Base-by-base conservation (phyloP, 1,140 invertebrate genomes). In the Dendrolimus kikuchii region DNA sequence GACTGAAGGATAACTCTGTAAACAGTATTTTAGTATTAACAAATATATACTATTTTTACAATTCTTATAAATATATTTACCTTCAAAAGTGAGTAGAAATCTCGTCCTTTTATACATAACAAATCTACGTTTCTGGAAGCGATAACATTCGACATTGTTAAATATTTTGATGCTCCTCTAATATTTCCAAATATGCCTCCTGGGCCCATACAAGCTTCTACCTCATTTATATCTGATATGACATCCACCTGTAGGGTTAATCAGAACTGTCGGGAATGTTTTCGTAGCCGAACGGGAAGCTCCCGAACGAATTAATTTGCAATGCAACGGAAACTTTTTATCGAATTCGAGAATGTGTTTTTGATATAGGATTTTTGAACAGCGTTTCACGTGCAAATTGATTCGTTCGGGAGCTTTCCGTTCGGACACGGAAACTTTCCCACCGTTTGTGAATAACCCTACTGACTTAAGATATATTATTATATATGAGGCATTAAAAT, bases 151-250 rank as follows among this genome's bases (percentile, higher is more conserved):
- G 82, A 84, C 58, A 69, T 68, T 0, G 79, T 82, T 40, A 78
- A 51, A 51, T 82, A 86, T 60, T 60, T 75, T 0, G 59, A 48
- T 0, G 72, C 70, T 5, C 82, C 82, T 45, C 69, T 65, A 50
- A 86, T 86, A 52, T 86, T 86, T 4, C 82, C 82, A 39, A 86
- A 86, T 61, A 86, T 86, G 6, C 80, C 82, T 7, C 82, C 82
- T 5, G 82, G 80, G 1, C 82, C 82, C 82, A 86, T 86, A 53
- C 82, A 86, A 0, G 78, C 76, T 55, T 83, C 80, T 6, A 86
- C 74, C 69, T 86, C 82, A 51, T 83, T 86, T 39, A 57, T 63
- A 48, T 77, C 75, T 8, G 73, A 74, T 37, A 80, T 70, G 61
- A 86, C 74, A 43, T 86, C 82, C 46, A 86, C 82, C 82, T 86